These are phyloP conservation scores for Lobophora halterata DNA, from an alignment of 2,888 invertebrate species.

Conservation along the genomic window DNA sequence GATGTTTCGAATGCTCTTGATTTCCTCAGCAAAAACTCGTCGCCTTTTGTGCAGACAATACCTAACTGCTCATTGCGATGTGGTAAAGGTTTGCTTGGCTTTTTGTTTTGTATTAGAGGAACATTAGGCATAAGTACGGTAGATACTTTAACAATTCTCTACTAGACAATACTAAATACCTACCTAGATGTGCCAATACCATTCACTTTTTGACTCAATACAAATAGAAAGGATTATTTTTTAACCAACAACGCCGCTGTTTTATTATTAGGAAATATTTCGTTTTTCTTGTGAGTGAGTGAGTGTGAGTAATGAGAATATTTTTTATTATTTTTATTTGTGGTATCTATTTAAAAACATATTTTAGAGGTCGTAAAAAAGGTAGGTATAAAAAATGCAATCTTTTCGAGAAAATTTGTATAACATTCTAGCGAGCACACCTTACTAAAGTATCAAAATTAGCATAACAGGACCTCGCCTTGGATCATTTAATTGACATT, in stretches of 20 bases:
- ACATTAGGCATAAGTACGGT: too few species aligned
- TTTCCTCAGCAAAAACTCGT: conserved; percentile 57
- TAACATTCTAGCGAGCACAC: conserved; percentile 36
- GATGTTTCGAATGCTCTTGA: conserved; percentile 61
- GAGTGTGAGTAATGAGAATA: too few species aligned
- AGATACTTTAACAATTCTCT: conserved; percentile 6
- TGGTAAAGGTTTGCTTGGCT: conserved; percentile 12
- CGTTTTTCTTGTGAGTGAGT: too few species aligned
- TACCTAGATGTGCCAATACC: conserved; percentile 9
- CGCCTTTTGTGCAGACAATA: conserved; percentile 42
- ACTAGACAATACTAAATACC: too few species aligned
- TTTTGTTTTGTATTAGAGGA: too few species aligned
- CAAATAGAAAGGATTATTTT: not conserved
- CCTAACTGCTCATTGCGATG: conserved; percentile 33
- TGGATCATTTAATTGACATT: conserved; percentile 42
- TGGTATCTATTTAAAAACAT: too few species aligned
- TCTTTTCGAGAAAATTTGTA: conserved; percentile 39
- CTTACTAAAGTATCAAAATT: conserved; percentile 33
- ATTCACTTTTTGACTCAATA: conserved; percentile 7
- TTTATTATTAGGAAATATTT: too few species aligned
- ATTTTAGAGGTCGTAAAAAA: too few species aligned
- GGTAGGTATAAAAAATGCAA: too few species aligned
- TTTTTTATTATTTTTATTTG: too few species aligned
- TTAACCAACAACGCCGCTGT: too few species aligned
- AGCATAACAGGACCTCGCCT: conserved; percentile 46